Evolutionary conservation across 2,888 invertebrate species (phyloP).

Genomic region (Acanthoscelides obtectus): DNA sequence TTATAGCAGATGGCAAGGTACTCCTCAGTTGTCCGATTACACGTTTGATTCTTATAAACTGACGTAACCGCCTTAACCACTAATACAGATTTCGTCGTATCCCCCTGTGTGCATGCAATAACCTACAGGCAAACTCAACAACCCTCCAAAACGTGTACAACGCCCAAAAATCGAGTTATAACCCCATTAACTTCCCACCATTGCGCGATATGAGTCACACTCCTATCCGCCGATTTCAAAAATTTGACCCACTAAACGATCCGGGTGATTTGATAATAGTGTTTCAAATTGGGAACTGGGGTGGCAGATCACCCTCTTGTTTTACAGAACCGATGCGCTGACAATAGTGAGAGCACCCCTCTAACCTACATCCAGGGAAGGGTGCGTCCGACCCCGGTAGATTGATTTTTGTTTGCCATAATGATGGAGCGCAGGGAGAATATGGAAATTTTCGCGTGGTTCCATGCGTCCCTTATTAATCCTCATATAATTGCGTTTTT

Average conservation of each 20-base stretch:
- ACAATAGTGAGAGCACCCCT: not conserved
- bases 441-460: not conserved
- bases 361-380: not conserved
- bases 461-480: not conserved
- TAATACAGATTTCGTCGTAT: too few relatives aligned
- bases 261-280: not conserved
- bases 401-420: not conserved
- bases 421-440: not conserved
- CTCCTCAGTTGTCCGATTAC: too few relatives aligned
- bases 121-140: not conserved
- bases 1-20: too few relatives aligned
- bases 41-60: too few relatives aligned
- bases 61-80: not conserved
- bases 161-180: not conserved
- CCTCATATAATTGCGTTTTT: not conserved
- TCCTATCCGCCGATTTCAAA: not conserved
- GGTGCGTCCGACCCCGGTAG: not conserved
- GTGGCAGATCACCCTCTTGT: not conserved
- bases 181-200: not conserved
- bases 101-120: too few relatives aligned
- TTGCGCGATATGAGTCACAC: not conserved
- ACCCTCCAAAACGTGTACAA: not conserved
- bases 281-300: not conserved
- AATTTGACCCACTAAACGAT: not conserved
- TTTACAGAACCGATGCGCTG: not conserved